Evolutionary conservation across 2,113 vertebrate genomes (phyloP).

Genomic region (Silurus glanis): DNA sequence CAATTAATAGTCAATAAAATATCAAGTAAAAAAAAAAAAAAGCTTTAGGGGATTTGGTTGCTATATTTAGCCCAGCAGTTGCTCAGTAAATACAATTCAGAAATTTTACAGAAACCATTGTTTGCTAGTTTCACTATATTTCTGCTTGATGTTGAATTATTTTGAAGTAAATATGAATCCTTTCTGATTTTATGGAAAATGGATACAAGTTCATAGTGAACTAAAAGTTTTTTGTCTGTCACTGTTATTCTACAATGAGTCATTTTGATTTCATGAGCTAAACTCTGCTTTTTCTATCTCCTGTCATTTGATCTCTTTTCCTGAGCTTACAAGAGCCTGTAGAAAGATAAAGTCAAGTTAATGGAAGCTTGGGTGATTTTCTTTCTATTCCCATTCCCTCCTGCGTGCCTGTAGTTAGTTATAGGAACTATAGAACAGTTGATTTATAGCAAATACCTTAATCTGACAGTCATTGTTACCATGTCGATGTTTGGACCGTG

Average conservation of each 20-base stretch:
- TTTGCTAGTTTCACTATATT: background rate
- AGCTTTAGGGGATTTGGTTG: background rate
- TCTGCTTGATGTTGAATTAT: background rate
- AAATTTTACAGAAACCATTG: background rate
- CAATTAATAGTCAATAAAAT: background rate
- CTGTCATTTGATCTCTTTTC: slow-evolving; percentile 29
- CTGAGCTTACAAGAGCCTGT: background rate
- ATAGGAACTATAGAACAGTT: slow-evolving; percentile 62
- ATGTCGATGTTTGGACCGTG: slow-evolving; percentile 55
- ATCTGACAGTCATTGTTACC: slow-evolving; percentile 50
- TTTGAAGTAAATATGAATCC: background rate
- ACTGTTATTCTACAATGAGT: background rate
- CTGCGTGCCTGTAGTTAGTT: slow-evolving; percentile 55
- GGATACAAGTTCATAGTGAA: background rate
- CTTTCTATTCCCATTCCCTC: slow-evolving; percentile 13
- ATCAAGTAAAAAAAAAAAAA: background rate
- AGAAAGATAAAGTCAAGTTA: slow-evolving; percentile 15
- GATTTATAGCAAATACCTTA: slow-evolving; percentile 63
- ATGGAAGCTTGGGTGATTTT: background rate
- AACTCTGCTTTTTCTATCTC: slow-evolving; percentile 28
- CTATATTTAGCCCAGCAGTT: background rate
- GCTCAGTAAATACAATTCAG: background rate
- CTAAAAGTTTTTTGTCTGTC: slow-evolving; percentile 7
- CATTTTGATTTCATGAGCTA: slow-evolving; percentile 26
- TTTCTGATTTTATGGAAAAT: background rate